Percentiles rank a stretch among this genome's conserved stretches.
These are phyloP conservation scores for Halocynthia aurantium DNA, from an alignment of 23 tunicate species.

Conservation along the genomic window DNA sequence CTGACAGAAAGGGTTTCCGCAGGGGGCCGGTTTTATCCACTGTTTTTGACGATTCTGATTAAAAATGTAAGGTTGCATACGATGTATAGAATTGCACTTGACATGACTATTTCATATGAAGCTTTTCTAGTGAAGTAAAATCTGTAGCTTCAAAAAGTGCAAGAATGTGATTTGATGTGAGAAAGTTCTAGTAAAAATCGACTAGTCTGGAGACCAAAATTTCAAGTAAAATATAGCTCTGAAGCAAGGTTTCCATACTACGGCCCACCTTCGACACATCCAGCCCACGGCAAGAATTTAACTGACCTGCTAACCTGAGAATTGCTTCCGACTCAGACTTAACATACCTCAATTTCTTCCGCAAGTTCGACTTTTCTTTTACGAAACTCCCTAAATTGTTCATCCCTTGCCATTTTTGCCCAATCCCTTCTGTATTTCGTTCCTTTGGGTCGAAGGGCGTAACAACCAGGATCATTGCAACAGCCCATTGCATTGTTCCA, in stretches of 20 bases:
- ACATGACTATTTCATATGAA: neutral
- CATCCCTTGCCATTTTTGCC: neutral
- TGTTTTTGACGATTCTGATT: neutral
- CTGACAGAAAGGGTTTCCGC: conserved; percentile 3
- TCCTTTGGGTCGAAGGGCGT: neutral
- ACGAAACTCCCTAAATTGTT: neutral
- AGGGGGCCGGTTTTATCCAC: neutral
- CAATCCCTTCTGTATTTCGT: neutral
- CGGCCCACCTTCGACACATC: no score
- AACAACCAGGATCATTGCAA: conserved; percentile 34
- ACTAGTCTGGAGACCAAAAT: no score
- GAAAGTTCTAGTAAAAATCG: no score
- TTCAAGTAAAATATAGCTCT: no score
- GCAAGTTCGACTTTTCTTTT: neutral
- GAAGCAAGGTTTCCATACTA: no score
- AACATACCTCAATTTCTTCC: conserved; percentile 5
- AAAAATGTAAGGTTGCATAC: neutral
- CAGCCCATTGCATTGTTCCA: conserved; percentile 30
- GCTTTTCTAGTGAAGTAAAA: neutral
- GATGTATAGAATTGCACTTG: neutral
- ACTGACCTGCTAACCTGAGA: no score
- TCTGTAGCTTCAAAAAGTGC: no score
- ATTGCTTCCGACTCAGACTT: no score
- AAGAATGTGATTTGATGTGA: no score
- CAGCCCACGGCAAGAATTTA: no score